These are phyloP conservation scores for Trichomalopsis sarcophagae DNA, from an alignment of 1,140 invertebrate species.

Conservation along the genomic window DNA sequence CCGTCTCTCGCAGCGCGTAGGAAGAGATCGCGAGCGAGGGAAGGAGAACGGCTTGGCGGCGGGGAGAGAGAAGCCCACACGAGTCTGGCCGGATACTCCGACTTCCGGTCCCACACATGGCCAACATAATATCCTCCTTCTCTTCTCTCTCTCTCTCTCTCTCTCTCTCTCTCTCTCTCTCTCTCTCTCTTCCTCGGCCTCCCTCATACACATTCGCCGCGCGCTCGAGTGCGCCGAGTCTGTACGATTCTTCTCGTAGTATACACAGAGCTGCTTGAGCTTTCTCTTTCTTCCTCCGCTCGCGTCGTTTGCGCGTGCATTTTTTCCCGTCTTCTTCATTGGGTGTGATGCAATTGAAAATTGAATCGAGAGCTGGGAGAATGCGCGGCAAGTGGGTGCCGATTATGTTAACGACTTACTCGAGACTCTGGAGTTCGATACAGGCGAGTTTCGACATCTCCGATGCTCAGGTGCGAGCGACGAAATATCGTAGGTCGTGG, in stretches of 20 bases:
- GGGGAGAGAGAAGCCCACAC: constrained; percentile 72
- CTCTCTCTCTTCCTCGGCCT: constrained; percentile 35
- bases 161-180: constrained; percentile 25
- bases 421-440: no score
- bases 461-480: no score
- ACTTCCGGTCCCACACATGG: constrained; percentile 75
- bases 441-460: no score
- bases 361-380: background rate
- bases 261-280: background rate
- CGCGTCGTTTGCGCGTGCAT: background rate
- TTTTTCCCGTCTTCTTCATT: background rate
- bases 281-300: constrained; percentile 49
- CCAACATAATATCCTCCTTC: constrained; percentile 63
- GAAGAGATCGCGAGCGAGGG: constrained; percentile 52
- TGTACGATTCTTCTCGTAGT: constrained; percentile 44
- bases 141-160: constrained; percentile 47
- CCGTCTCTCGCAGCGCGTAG: constrained; percentile 54
- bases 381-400: no score
- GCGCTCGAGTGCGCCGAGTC: background rate
- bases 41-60: constrained; percentile 51
- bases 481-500: background rate
- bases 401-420: no score
- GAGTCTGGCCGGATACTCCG: constrained; percentile 75
- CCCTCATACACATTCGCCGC: background rate
- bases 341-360: background rate